Evolutionary conservation across 1,140 invertebrate species (phyloP).

Genomic region (Luehdorfia chinensis): DNA sequence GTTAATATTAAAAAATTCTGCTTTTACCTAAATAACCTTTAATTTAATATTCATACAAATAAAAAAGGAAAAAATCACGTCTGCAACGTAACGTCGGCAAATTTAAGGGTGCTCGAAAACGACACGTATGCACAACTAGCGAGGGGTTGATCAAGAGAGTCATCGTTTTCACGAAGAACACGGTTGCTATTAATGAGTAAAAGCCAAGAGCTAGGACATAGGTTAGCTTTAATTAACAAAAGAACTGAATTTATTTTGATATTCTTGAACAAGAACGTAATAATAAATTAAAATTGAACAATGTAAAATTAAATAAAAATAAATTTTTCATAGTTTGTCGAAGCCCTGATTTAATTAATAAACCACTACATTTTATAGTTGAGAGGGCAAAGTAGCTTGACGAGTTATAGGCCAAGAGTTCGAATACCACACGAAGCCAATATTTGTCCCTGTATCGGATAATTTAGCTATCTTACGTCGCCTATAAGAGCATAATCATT

Average conservation of each 20-base stretch:
- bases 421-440: no score
- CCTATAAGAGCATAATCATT: no score
- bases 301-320: not conserved
- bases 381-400: no score
- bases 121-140: conserved; percentile 25
- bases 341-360: no score
- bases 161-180: conserved; percentile 17
- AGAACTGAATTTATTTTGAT: not conserved
- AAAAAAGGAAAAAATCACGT: conserved; percentile 9
- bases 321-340: no score
- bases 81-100: conserved; percentile 13
- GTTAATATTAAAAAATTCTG: no score
- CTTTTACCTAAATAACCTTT: not conserved
- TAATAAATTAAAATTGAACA: no score
- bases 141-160: conserved; percentile 15
- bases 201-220: conserved; percentile 8
- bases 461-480: no score
- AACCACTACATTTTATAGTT: no score
- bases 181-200: conserved; percentile 17
- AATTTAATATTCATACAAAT: conserved; percentile 14
- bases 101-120: conserved; percentile 21
- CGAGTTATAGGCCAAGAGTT: no score
- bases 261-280: not conserved
- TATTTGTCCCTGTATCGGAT: no score
- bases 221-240: conserved; percentile 13